Evolutionary conservation across 2,888 invertebrate genomes (phyloP), one percentile per base, ranked within the genome.

Genomic region (Tipula confusa): DNA sequence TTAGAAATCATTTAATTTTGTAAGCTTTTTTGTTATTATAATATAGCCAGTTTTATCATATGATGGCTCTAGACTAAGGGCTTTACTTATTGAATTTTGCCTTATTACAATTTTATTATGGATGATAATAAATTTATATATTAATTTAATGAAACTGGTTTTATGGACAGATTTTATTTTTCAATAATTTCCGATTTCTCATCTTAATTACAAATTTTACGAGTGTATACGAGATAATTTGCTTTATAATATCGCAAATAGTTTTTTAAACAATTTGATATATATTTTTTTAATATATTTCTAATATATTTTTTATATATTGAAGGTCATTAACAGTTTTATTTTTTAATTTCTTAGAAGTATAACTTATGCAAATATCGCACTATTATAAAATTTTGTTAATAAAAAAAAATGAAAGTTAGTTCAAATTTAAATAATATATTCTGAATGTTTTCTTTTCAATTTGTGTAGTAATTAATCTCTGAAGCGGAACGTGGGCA

Each of bases 291-390:
- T n/a, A n/a, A n/a, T n/a, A n/a, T 43, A 43, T 43, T 43, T 24
- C 64, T 9, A 24, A 64, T 24, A 43, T 15, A 64, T 24, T 7
- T n/a, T n/a, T n/a, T 24, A 64, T 13, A 24, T 64, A 64, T 64
- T 64, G 64, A 64, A 64, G 64, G 64, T 64, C 64, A 64, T 64
- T 64, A 64, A 64, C 64, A 24, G 64, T 64, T 64, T n/a, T n/a
- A n/a, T n/a, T n/a, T n/a, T 64, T 24, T 64, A 64, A 64, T 64
- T 64, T 64, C 64, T 64, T 64, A 64, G 64, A 64, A 64, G 64
- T 11, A 43, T 43, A 64, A 64, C 64, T 64, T 64, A 64, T 64
- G 64, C 64, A 64, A 64, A 64, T 64, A 7, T 64, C 13, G 15
- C 7, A 24, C 9, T 64, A 9, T 64, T 64, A 64, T 64, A 15